Evolutionary conservation across 2,888 invertebrate genomes (phyloP).

Genomic region (Heliconius hortense): DNA sequence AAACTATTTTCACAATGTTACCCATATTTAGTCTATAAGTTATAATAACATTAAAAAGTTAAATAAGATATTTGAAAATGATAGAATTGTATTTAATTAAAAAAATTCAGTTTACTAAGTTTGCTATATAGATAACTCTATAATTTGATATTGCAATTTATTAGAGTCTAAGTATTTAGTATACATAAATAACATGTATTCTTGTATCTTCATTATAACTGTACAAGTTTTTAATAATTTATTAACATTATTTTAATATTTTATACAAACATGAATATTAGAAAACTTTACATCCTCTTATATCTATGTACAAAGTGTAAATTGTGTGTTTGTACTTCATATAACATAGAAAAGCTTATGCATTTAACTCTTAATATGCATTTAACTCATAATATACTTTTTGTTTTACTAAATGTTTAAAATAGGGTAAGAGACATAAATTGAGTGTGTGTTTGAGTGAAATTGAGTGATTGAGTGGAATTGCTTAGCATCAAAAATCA

Average conservation of each 20-base stretch:
- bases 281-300: too few species aligned
- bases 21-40: conserved; percentile 1
- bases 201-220: background rate
- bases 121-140: background rate
- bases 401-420: too few species aligned
- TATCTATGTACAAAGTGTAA: background rate
- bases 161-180: background rate
- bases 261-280: background rate
- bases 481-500: background rate
- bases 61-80: background rate
- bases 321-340: background rate
- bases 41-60: background rate
- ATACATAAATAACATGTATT: background rate
- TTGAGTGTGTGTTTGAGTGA: too few species aligned
- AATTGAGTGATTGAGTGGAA: too few species aligned
- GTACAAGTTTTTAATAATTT: background rate
- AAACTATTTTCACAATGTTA: conserved; percentile 1
- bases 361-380: too few species aligned
- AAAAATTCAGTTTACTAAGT: background rate
- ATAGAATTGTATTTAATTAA: background rate
- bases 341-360: too few species aligned
- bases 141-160: background rate
- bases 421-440: background rate
- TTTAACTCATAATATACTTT: too few species aligned
- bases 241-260: background rate